Percentiles rank a stretch among this genome's conserved stretches.
Conservation (phyloP, 2,797 vertebrate genomes). For the Cyclura pinguis region DNA sequence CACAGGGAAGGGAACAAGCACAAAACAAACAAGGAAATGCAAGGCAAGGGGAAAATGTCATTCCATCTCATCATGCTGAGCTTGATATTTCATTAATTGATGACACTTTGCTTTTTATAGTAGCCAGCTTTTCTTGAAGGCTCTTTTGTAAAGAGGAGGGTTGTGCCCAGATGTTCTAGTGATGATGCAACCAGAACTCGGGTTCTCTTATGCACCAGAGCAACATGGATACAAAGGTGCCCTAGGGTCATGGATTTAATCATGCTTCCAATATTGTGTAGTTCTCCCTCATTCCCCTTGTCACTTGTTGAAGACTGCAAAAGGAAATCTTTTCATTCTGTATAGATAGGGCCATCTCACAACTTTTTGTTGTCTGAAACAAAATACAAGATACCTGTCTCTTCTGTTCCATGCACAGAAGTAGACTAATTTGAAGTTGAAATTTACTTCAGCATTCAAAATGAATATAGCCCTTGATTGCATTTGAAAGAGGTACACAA, state of each 20-base stretch:
- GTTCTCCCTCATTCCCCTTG: neutral
- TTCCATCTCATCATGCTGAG: neutral
- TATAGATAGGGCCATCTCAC: neutral
- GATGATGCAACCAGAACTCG: neutral
- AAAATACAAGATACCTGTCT: too few relatives aligned
- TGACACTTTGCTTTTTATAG: neutral
- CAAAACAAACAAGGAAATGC: slow-evolving; percentile 23
- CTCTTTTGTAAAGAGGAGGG: neutral
- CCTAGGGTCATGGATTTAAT: neutral
- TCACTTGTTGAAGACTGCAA: neutral
- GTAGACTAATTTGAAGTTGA: too few relatives aligned
- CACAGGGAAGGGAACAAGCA: slow-evolving; percentile 42
- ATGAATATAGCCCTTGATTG: too few relatives aligned
- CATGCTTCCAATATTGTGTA: too few relatives aligned
- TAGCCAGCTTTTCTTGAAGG: neutral
- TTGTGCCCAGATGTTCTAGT: neutral
- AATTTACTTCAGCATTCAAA: too few relatives aligned
- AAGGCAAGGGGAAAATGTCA: neutral
- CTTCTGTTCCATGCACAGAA: too few relatives aligned
- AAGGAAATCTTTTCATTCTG: neutral
- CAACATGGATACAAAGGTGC: neutral
- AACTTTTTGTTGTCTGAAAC: too few relatives aligned
- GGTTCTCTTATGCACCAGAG: neutral
- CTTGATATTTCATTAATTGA: neutral
- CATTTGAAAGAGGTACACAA: too few relatives aligned